Evolutionary conservation across 2,888 invertebrate genomes (phyloP), one percentile per base, ranked within the genome.

Genomic region (Drosophila prolongata): DNA sequence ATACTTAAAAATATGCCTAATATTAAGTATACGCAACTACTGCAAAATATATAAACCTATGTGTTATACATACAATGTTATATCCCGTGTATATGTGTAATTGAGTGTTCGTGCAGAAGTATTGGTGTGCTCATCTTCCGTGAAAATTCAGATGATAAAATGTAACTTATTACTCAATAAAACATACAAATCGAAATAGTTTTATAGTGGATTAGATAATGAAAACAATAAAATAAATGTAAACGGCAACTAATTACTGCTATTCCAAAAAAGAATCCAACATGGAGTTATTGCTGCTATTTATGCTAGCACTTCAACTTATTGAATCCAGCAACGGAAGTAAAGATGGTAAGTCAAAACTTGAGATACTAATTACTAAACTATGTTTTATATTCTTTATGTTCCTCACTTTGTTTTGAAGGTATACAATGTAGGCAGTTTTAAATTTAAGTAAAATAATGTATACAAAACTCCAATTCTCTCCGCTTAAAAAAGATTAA

Each of bases 261-360:
- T 30, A 35, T 46, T 43, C 19, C 11, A 34, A 52, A 46, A 43
- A 38, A 64, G 16, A 49, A 27, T 27, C 53, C 57, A 74, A 67
- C 56, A 84, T 84, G 87, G 75, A 78, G 55, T 55, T 50, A 50
- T 27, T 55, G 56, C 35, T 78, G 30, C 40, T 55, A 52, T 16
- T 84, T 42, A 43, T 83, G 37, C 34, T 87, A 43, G 19, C 76
- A 27, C 53, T 77, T 37, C 67, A 67, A 64, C 68, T 84, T 37
- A 49, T 78, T 27, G 75, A 73, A 56, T 50, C 70, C 42, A 68
- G 59, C 66, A 35, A 55, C 34, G 84, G 82, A 59, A 79, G 79
- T 43, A 84, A 77, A 71, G 85, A 84, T 72, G 84, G 84, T 84
- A 64, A 76, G 84, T 77, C 13, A 1, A 19, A 27, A 16, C 11